phyloP scores from a whole-genome alignment of 2,797 vertebrate genomes.

The Labeo calbasu region DNA sequence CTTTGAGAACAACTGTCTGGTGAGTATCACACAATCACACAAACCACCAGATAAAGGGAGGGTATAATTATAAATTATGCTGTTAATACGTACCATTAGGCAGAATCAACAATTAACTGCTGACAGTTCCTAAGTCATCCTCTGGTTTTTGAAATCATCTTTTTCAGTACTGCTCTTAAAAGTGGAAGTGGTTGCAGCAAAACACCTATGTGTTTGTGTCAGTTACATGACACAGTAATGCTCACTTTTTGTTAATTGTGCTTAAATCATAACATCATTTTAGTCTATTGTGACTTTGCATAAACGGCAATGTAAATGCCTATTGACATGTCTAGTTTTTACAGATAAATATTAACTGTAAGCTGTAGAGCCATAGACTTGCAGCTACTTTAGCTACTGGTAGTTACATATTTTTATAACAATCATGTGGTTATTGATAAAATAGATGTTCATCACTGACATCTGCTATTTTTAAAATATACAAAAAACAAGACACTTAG shows the following conservation, averaged over 20 bases:
- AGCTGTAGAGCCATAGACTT: background rate
- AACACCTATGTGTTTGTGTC: background rate
- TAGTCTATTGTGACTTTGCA: background rate
- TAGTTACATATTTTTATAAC: slow-evolving; percentile 1
- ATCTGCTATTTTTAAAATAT: background rate
- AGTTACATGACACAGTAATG: background rate
- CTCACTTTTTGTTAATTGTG: background rate
- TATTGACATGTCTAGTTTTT: background rate
- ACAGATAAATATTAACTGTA: background rate
- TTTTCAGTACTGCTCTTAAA: background rate
- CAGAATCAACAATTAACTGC: background rate
- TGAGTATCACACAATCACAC: slow-evolving; percentile 74
- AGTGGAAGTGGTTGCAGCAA: slow-evolving; percentile 12
- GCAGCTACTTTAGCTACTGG: too few species aligned
- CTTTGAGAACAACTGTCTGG: slow-evolving; percentile 95
- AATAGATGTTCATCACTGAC: background rate
- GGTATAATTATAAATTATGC: background rate
- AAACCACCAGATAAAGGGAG: slow-evolving; percentile 6
- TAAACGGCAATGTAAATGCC: background rate
- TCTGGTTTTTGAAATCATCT: background rate
- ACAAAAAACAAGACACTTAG: background rate
- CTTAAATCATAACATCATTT: background rate
- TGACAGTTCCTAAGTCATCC: background rate
- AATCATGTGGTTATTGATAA: background rate
- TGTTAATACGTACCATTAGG: background rate